Evolutionary conservation across 2,888 invertebrate species (phyloP).

Genomic region (Amorpha juglandis): DNA sequence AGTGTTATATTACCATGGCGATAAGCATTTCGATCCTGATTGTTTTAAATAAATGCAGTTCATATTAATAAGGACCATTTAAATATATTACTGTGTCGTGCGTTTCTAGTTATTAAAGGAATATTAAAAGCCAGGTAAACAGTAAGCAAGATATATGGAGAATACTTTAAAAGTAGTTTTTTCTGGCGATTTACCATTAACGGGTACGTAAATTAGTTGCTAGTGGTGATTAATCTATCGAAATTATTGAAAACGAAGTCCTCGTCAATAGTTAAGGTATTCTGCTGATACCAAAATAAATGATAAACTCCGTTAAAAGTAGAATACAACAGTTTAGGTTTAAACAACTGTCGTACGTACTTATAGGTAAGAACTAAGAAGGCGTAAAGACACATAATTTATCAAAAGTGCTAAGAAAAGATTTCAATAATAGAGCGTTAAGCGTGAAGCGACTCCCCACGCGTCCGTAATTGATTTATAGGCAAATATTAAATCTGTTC

Average conservation of each 20-base stretch:
- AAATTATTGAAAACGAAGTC: constrained; percentile 21
- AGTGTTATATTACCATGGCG: constrained; percentile 53
- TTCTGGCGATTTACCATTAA: constrained; percentile 17
- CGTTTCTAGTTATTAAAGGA: constrained; percentile 19
- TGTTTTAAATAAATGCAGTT: constrained; percentile 76
- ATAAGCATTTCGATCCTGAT: constrained; percentile 74
- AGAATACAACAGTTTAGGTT: background rate
- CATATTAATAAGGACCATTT: constrained; percentile 63
- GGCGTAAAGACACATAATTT: constrained; percentile 50
- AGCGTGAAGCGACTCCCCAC: constrained; percentile 67
- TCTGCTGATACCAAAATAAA: background rate
- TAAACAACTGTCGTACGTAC: background rate
- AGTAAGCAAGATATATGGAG: background rate
- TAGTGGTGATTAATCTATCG: constrained; percentile 3
- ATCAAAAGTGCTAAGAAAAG: constrained; percentile 65
- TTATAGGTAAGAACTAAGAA: constrained; percentile 30
- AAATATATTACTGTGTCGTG: constrained; percentile 20
- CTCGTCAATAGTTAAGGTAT: constrained; percentile 14
- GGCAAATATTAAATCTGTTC: constrained; percentile 82
- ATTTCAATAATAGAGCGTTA: constrained; percentile 67
- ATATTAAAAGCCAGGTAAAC: constrained; percentile 10
- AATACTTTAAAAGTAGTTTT: constrained; percentile 11
- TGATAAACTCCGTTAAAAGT: background rate
- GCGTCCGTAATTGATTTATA: constrained; percentile 79
- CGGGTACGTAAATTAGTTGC: constrained; percentile 6